Conservation (phyloP, 1,140 invertebrate species). For the Eueides isabella region DNA sequence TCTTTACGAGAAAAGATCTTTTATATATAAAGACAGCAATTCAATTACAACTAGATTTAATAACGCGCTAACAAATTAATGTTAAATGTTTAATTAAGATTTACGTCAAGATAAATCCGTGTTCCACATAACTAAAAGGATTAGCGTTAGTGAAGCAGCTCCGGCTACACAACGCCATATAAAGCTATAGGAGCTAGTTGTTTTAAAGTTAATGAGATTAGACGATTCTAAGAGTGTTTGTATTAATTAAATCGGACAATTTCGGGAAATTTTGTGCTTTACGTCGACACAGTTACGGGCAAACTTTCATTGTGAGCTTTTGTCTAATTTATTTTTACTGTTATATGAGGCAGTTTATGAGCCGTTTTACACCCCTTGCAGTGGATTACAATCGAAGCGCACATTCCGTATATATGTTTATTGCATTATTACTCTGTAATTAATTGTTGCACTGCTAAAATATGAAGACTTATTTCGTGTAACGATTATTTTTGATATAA, state of each 20-base stretch:
- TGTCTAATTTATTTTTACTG: conserved; percentile 80
- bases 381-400: conserved; percentile 50
- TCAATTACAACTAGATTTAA: conserved; percentile 14
- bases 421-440: neutral
- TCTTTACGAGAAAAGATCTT: neutral
- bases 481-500: too few relatives aligned
- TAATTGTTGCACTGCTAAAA: neutral
- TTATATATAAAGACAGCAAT: neutral
- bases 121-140: conserved; percentile 36
- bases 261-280: conserved; percentile 68
- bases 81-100: conserved; percentile 28
- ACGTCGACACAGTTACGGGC: conserved; percentile 61
- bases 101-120: conserved; percentile 29
- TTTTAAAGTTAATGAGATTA: conserved; percentile 50
- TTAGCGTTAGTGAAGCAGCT: conserved; percentile 33
- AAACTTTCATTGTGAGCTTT: conserved; percentile 76
- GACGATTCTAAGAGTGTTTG: conserved; percentile 58
- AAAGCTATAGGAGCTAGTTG: conserved; percentile 35
- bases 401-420: neutral
- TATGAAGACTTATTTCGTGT: neutral
- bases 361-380: conserved; percentile 62
- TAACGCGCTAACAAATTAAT: conserved; percentile 22
- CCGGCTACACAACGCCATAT: conserved; percentile 4
- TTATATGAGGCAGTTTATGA: conserved; percentile 73
- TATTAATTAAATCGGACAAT: conserved; percentile 73